Percentiles rank a stretch among this genome's conserved stretches.
These are phyloP conservation scores for Ochotona princeps DNA, from an alignment of 2,113 vertebrate species.

Conservation along the genomic window DNA sequence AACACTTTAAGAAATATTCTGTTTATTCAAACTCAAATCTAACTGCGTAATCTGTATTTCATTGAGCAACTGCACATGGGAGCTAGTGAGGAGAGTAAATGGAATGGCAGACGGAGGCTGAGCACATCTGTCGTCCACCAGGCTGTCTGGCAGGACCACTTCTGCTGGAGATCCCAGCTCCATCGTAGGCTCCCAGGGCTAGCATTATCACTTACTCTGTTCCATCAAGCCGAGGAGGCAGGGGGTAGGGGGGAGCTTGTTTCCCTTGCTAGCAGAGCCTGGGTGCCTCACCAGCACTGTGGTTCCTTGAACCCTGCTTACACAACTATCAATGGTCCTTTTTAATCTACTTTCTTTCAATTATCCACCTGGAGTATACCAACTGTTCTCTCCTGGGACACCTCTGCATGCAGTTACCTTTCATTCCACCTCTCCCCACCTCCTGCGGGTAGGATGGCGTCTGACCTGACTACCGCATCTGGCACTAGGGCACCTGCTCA, in stretches of 20 bases:
- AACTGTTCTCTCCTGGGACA: neutral
- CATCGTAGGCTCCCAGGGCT: neutral
- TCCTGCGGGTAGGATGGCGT: neutral
- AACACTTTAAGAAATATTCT: neutral
- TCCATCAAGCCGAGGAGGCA: neutral
- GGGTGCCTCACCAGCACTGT: neutral
- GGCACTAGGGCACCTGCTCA: neutral
- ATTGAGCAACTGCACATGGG: neutral
- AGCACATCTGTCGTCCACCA: neutral
- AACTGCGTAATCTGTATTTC: neutral
- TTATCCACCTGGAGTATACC: neutral
- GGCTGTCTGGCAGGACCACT: no score
- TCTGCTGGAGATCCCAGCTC: neutral
- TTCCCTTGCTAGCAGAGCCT: neutral
- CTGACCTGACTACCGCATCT: neutral
- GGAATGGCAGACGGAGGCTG: neutral
- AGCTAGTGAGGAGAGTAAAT: neutral
- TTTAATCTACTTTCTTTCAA: neutral
- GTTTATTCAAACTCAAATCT: conserved; percentile 10
- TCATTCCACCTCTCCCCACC: neutral
- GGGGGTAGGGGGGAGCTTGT: neutral
- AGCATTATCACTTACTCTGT: neutral
- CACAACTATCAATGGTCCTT: neutral
- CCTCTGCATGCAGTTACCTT: neutral
- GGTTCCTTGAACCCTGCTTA: neutral